Evolutionary conservation across 2,888 invertebrate genomes (phyloP).

Genomic region (Drosophila robusta): DNA sequence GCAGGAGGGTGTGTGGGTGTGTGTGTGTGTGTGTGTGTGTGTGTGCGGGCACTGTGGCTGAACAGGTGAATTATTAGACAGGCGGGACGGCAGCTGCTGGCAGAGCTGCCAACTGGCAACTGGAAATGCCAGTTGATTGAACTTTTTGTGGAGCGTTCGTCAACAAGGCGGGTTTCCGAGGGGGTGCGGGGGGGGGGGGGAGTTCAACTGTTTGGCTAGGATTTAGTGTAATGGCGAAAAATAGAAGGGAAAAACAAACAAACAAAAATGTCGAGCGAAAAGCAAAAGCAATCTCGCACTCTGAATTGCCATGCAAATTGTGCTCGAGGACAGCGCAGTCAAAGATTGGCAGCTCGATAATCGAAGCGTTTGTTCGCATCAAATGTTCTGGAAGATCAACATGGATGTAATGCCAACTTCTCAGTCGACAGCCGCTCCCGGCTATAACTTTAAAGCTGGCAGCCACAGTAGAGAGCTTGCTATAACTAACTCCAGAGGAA

Average conservation of each 20-base stretch:
- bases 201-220: conserved; percentile 12
- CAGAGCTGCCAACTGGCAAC: conserved; percentile 34
- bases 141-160: conserved; percentile 47
- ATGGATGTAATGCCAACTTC: conserved; percentile 3
- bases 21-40: background rate
- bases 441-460: background rate
- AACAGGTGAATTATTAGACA: conserved; percentile 70
- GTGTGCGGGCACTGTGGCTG: conserved; percentile 27
- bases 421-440: no score
- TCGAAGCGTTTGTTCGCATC: conserved; percentile 35
- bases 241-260: background rate
- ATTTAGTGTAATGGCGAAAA: conserved; percentile 35
- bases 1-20: background rate
- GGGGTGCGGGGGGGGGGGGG: no score
- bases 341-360: conserved; percentile 35
- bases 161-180: background rate
- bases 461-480: background rate
- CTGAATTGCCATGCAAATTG: conserved; percentile 30
- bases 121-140: conserved; percentile 64
- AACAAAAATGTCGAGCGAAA: background rate
- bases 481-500: no score
- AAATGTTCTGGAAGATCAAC: conserved; percentile 46
- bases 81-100: conserved; percentile 14
- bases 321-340: conserved; percentile 21
- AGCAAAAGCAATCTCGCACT: conserved; percentile 32